Evolutionary conservation across 1,140 invertebrate genomes (phyloP), one percentile per base, ranked within the genome.

Genomic region (Drosophila micromelanica): DNA sequence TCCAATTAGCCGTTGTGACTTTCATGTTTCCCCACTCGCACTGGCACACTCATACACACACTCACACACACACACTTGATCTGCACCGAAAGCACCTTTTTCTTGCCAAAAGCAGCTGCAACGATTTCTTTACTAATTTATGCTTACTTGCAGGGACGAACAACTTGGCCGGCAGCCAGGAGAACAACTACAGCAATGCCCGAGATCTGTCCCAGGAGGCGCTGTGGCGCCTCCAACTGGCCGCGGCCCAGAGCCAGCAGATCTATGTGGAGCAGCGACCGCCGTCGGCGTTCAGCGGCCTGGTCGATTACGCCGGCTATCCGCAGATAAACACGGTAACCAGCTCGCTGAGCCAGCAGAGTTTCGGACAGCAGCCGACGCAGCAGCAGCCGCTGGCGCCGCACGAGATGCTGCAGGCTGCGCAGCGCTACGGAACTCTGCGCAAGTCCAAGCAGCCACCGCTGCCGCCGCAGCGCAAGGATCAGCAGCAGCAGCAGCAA

Each of bases 181-280:
- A 97, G 87, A 97, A 97, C 91, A 97, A 96, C 92, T 97, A 97
- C 92, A 96, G 96, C 48, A 97, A 97, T 90, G 97, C 96, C 46
- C 97, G 97, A 92, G 97, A 97, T 92, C 96, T 8, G 96, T 89
- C 85, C 13, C 97, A 98, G 91, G 97, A 98, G 91, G 97, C 97
- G 7, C 93, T 98, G 78, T 98, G 97, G 97, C 97, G 97, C 91
- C 96, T 97, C 94, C 97, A 97, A 92, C 95, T 96, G 93, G 95
- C 95, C 0, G 95, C 95, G 12, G 94, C 93, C 1, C 93, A 93
- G 37, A 93, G 93, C 35, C 92, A 94, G 56, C 91, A 90, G 61
- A 91, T 91, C 51, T 91, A 91, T 43, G 87, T 91, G 46, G 90
- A 91, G 32, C 90, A 91, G 60, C 86, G 90, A 42, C 86, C 90